These are phyloP conservation scores for Lepetodrilus schrolli DNA, from an alignment of 2,888 invertebrate species.

Conservation along the genomic window DNA sequence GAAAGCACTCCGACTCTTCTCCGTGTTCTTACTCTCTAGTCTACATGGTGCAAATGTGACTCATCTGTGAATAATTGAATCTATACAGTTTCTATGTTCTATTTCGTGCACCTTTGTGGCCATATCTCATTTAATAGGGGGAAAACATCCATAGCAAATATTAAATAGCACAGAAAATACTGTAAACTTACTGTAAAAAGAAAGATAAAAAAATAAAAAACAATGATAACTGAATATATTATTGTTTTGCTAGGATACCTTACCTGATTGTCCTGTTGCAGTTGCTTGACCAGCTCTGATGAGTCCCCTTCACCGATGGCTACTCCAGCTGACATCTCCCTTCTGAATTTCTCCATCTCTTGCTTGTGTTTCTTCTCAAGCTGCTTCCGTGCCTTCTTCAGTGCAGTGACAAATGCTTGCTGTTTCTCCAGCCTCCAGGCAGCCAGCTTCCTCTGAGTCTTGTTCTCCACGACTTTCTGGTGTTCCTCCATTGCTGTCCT, in stretches of 20 bases:
- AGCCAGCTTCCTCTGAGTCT: conserved; percentile 52
- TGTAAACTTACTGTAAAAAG: too few relatives aligned
- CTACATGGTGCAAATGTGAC: too few relatives aligned
- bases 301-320: neutral
- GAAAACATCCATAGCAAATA: too few relatives aligned
- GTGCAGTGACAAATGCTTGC: conserved; percentile 62
- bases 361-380: conserved; percentile 44
- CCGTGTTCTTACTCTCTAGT: too few relatives aligned
- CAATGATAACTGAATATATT: neutral
- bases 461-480: conserved; percentile 52
- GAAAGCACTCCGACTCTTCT: too few relatives aligned
- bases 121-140: too few relatives aligned
- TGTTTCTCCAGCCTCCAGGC: conserved; percentile 59
- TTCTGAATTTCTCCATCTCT: conserved; percentile 36
- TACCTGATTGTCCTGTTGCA: conserved; percentile 61
- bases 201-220: neutral
- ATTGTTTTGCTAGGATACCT: too few relatives aligned
- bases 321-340: neutral
- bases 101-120: too few relatives aligned
- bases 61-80: too few relatives aligned
- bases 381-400: conserved; percentile 58
- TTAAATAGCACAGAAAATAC: neutral
- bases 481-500: conserved; percentile 51
- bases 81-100: too few relatives aligned
- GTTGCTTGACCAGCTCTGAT: conserved; percentile 44